Evolutionary conservation across 2,888 invertebrate species (phyloP).

Genomic region (Choristoneura rosaceana): DNA sequence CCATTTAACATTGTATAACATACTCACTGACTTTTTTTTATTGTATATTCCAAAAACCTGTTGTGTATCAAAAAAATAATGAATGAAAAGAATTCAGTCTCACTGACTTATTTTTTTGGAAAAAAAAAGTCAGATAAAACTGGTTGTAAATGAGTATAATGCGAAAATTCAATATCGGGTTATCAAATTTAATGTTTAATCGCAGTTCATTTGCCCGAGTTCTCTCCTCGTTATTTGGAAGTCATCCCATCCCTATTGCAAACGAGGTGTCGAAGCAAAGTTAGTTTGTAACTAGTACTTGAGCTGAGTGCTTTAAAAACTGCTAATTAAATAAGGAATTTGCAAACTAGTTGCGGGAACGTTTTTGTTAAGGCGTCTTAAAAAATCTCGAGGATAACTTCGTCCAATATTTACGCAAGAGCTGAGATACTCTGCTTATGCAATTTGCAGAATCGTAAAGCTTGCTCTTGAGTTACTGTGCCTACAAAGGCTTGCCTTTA

Average conservation of each 20-base stretch:
- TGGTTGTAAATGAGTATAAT: too few species aligned
- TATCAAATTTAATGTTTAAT: too few species aligned
- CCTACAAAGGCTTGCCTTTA: constrained; percentile 1
- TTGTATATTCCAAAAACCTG: too few species aligned
- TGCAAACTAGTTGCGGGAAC: constrained; percentile 28
- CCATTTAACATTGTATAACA: too few species aligned
- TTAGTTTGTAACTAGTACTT: constrained; percentile 31
- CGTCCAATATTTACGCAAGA: background rate
- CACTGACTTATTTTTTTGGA: too few species aligned
- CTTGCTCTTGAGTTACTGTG: background rate
- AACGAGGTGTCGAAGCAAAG: constrained; percentile 35
- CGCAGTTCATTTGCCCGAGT: background rate
- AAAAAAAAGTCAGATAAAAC: too few species aligned
- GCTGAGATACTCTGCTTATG: background rate
- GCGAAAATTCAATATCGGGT: too few species aligned
- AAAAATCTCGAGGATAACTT: background rate
- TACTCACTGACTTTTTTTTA: too few species aligned
- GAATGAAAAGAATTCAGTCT: too few species aligned
- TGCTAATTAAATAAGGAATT: constrained; percentile 31
- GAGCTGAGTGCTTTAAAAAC: constrained; percentile 33
- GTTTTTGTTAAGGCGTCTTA: background rate
- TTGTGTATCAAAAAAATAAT: too few species aligned
- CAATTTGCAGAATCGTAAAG: constrained; percentile 6
- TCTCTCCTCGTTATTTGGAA: background rate
- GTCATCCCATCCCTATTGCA: constrained; percentile 17